Evolutionary conservation across 2,113 vertebrate species (phyloP).

Genomic region (Nesoenas mayeri): DNA sequence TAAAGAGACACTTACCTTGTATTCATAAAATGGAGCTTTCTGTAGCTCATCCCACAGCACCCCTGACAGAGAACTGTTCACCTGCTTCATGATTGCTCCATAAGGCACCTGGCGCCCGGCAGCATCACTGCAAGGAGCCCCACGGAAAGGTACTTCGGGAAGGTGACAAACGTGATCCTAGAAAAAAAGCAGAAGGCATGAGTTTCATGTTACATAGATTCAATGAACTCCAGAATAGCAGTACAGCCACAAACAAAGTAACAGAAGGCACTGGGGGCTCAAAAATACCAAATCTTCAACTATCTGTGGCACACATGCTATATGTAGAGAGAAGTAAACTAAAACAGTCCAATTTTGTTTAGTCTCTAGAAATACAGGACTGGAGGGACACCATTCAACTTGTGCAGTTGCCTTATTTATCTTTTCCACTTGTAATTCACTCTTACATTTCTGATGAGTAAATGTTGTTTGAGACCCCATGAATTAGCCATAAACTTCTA

Average conservation of each 20-base stretch:
- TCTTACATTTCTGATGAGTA: not conserved
- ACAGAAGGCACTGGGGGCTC: not conserved
- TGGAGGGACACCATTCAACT: not conserved
- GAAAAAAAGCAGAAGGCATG: not conserved
- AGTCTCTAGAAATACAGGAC: not conserved
- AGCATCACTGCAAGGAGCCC: slow-evolving; percentile 92
- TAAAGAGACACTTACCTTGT: slow-evolving; percentile 76
- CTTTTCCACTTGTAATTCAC: not conserved
- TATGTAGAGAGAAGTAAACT: not conserved
- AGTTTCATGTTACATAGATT: not conserved
- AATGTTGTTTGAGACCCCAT: not conserved
- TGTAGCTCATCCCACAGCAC: slow-evolving; percentile 85
- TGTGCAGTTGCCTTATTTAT: not conserved
- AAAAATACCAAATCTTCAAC: not conserved
- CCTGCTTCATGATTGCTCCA: slow-evolving; percentile 83
- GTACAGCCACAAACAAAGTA: not conserved
- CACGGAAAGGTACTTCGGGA: slow-evolving; percentile 84
- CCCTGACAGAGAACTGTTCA: slow-evolving; percentile 84
- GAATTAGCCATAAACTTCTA: not conserved
- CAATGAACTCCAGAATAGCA: not conserved
- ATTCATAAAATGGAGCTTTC: slow-evolving; percentile 89
- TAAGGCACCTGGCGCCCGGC: slow-evolving; percentile 87
- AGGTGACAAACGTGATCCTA: slow-evolving; percentile 85
- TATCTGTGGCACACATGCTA: not conserved
- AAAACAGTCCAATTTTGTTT: not conserved